Evolutionary conservation across 2,113 vertebrate species (phyloP).

Genomic region (Cyphomyrus discorhynchus): DNA sequence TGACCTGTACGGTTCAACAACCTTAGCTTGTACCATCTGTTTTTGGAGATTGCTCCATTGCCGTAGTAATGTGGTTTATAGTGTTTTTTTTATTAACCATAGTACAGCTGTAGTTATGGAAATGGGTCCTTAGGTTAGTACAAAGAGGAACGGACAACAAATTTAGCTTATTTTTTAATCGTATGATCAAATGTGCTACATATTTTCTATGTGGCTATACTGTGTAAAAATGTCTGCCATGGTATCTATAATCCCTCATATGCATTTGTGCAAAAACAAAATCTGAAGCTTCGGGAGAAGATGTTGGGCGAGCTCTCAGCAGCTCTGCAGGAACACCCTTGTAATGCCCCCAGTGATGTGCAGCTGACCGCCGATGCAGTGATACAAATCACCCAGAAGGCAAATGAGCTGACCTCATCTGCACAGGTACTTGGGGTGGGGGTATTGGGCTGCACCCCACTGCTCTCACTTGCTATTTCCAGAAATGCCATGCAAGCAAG

Average conservation of each 20-base stretch:
- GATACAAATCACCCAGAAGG: constrained; percentile 65
- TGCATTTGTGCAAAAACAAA: neutral
- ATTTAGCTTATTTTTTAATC: neutral
- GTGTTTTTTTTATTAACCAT: neutral
- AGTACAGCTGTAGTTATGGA: neutral
- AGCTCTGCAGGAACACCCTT: constrained; percentile 45
- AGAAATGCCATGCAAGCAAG: neutral
- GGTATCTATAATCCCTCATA: neutral
- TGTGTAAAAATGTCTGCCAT: neutral
- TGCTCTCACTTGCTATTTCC: neutral
- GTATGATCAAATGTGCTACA: neutral
- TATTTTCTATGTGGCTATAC: neutral
- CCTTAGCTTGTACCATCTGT: neutral
- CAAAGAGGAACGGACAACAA: neutral
- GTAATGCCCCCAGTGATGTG: constrained; percentile 62
- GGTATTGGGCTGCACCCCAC: neutral
- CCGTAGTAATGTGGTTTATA: neutral
- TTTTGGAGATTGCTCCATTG: neutral
- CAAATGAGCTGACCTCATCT: constrained; percentile 66
- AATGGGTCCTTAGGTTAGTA: neutral
- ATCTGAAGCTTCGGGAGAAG: constrained; percentile 69
- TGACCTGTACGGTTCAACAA: neutral
- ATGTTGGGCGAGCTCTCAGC: constrained; percentile 71
- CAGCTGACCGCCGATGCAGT: constrained; percentile 71
- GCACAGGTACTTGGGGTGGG: constrained; percentile 64